Base-by-base conservation (phyloP, 2,113 vertebrate genomes). In the Climacteris rufus region DNA sequence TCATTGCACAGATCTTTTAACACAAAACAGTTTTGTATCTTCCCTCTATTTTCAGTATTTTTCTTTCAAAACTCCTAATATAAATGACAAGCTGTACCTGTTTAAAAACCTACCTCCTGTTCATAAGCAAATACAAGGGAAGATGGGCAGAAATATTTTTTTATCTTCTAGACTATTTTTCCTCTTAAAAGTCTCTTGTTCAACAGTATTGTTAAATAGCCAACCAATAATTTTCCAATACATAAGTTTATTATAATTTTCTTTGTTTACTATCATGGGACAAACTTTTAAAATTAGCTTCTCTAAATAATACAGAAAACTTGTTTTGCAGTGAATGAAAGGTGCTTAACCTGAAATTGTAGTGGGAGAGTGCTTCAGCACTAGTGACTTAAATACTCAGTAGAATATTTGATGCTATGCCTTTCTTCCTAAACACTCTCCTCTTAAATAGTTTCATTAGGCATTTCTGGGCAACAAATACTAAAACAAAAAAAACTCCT, bases 111-210 rank as follows among this genome's bases (percentile, higher is more conserved):
- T 71, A 18, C 15, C 30, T 91, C 70, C 85, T 95, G 60, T 75
- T 88, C 87, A 80, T 88, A 92, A 96, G 92, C 53, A 94, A 93
- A 81, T 89, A 86, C 79, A 50, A 87, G 83, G 69, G 65, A 93
- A 90, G 71, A 96, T 11, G 70, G 44, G 54, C 69, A 83, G 79
- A 87, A 22, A 54, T 54, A 19, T 24, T 11, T 87, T 85, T 90
- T 65, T 88, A 8, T 93, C 80, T 66, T 97, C 63, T 90, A 71
- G 57, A 17, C 30, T 85, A 8, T 25, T 64, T 91, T 50, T 35
- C 28, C 35, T 56, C 42, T 59, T 63, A 49, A 35, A 96, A 71
- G 93, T 88, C 22, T 40, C n/a, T 25, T 94, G 23, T 54, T 94
- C 88, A 86, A 25, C 31, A n/a, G 10, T 82, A n/a, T 80, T 95